Percentiles rank a stretch among this genome's conserved stretches.
These are phyloP conservation scores for Nasonovia ribisnigri DNA, from an alignment of 2,888 invertebrate genomes.

Conservation along the genomic window DNA sequence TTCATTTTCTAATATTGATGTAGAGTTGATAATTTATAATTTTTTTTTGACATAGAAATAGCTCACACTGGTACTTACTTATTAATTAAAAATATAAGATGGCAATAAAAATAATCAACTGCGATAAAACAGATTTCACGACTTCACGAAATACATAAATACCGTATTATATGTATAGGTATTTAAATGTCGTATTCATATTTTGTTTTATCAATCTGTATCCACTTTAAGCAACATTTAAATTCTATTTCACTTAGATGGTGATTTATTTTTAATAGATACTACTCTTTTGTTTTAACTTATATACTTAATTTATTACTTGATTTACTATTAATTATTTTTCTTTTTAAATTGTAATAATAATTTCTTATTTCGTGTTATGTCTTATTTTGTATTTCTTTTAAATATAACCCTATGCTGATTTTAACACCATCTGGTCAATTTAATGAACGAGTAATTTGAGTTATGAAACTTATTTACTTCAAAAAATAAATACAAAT, in stretches of 20 bases:
- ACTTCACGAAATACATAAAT: neutral
- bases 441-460: neutral
- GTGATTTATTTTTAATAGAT: neutral
- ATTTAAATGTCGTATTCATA: neutral
- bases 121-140: neutral
- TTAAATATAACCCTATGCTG: neutral
- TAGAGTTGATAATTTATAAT: too few species aligned
- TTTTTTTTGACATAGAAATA: too few species aligned
- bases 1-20: too few species aligned
- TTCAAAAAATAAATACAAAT: neutral
- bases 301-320: neutral
- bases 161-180: neutral
- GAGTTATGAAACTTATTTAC: neutral
- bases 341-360: neutral
- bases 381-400: neutral
- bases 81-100: neutral
- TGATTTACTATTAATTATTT: neutral
- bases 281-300: neutral
- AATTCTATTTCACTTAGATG: neutral
- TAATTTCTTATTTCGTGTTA: neutral
- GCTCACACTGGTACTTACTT: too few species aligned
- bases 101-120: neutral
- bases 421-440: neutral
- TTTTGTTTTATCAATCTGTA: neutral
- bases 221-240: neutral